phyloP scores from a whole-genome alignment of 2,888 invertebrate species.

The Meliscaeva auricollis region DNA sequence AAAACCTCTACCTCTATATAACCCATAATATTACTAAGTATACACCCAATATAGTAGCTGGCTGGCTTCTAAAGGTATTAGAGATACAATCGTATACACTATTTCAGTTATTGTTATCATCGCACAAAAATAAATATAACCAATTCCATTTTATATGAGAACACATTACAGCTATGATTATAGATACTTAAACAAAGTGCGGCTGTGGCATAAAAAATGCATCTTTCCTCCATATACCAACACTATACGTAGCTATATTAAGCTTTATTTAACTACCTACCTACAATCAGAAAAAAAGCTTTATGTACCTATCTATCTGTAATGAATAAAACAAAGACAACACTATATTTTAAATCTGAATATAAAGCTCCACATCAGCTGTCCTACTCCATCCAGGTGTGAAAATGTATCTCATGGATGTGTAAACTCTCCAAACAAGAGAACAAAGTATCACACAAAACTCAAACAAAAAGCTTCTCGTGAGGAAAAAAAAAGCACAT shows the following conservation, averaged over 20 bases:
- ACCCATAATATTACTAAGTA: constrained; percentile 24
- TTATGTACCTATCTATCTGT: not conserved
- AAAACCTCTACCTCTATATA: not conserved
- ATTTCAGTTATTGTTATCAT: constrained; percentile 75
- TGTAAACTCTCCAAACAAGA: constrained; percentile 56
- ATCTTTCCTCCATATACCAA: not conserved
- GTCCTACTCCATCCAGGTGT: constrained; percentile 63
- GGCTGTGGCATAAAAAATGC: constrained; percentile 37
- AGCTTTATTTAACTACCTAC: not conserved
- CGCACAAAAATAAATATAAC: constrained; percentile 66
- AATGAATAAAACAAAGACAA: constrained; percentile 50
- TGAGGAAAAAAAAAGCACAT: constrained; percentile 62
- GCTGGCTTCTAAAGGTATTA: constrained; percentile 21
- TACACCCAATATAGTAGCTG: constrained; percentile 40
- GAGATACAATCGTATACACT: constrained; percentile 67
- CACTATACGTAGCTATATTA: constrained; percentile 20
- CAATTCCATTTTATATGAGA: constrained; percentile 68
- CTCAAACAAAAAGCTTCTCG: constrained; percentile 53
- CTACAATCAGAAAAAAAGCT: not conserved
- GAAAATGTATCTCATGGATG: constrained; percentile 43
- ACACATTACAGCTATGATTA: constrained; percentile 73
- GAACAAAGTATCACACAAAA: constrained; percentile 28
- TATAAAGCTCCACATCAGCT: constrained; percentile 33
- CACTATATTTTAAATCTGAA: constrained; percentile 12
- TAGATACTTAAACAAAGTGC: constrained; percentile 67